These are phyloP conservation scores for Malaclemys terrapin DNA, from an alignment of 2,113 vertebrate genomes.

Conservation along the genomic window DNA sequence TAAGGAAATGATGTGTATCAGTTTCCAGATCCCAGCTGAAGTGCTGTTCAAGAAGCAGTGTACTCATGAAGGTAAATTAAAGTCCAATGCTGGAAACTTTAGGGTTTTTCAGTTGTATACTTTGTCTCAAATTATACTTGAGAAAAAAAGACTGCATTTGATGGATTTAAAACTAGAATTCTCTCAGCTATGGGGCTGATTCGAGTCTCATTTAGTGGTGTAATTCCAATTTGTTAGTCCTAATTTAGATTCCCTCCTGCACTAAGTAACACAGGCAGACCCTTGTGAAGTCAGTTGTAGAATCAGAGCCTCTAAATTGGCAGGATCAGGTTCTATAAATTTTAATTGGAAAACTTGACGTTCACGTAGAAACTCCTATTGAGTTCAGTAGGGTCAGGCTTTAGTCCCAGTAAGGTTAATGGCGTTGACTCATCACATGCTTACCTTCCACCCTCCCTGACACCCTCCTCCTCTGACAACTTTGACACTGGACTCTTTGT, in stretches of 20 bases:
- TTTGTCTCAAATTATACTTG: background rate
- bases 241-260: background rate
- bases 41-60: conserved; percentile 82
- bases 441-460: background rate
- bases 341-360: background rate
- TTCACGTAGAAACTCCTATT: background rate
- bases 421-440: background rate
- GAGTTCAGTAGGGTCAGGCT: background rate
- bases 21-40: conserved; percentile 86
- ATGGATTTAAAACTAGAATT: background rate
- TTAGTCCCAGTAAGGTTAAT: background rate
- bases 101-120: background rate
- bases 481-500: background rate
- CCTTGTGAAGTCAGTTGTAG: background rate
- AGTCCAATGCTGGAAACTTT: fast-evolving
- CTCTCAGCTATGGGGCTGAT: background rate
- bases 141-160: background rate
- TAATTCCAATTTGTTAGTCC: background rate
- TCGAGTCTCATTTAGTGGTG: fast-evolving
- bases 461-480: background rate
- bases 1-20: conserved; percentile 97
- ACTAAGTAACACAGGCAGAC: background rate
- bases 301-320: background rate
- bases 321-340: background rate
- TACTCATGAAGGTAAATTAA: conserved; percentile 79